phyloP scores from a whole-genome alignment of 1,140 invertebrate species.

The Sycophaga agraensis region DNA sequence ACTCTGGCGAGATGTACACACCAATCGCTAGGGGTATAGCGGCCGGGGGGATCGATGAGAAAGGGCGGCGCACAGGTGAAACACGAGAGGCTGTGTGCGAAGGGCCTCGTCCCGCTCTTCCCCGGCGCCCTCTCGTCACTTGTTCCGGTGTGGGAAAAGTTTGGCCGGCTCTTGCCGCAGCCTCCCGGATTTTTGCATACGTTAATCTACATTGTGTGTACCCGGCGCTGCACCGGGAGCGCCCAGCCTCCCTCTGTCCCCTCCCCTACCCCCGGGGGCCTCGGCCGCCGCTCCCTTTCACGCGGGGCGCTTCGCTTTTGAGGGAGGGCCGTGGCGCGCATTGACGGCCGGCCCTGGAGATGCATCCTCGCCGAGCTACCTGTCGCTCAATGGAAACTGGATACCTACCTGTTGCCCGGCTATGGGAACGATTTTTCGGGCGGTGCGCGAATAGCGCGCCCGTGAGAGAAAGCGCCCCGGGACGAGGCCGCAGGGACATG shows the following conservation, averaged over 20 bases:
- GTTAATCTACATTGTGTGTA: constrained; percentile 28
- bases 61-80: constrained; percentile 29
- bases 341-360: not conserved
- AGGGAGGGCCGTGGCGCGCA: too few relatives aligned
- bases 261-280: too few relatives aligned
- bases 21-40: not conserved
- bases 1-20: constrained; percentile 5
- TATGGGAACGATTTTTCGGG: constrained; percentile 30
- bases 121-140: constrained; percentile 6
- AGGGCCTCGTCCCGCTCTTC: not conserved
- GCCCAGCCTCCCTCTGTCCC: not conserved
- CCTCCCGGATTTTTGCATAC: constrained; percentile 23
- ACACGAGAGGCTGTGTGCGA: constrained; percentile 9
- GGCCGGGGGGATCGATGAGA: constrained; percentile 18
- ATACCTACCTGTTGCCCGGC: constrained; percentile 28
- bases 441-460: constrained; percentile 2
- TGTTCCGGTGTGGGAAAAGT: constrained; percentile 32
- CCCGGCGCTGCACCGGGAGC: not conserved
- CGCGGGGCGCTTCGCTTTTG: not conserved
- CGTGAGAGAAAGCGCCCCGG: not conserved
- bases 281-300: not conserved
- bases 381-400: constrained; percentile 31
- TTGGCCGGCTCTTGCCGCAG: not conserved
- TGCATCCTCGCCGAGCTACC: constrained; percentile 21
- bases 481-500: too few relatives aligned